Conservation (phyloP, 2,113 vertebrate species). For the Chloropsis hardwickii region DNA sequence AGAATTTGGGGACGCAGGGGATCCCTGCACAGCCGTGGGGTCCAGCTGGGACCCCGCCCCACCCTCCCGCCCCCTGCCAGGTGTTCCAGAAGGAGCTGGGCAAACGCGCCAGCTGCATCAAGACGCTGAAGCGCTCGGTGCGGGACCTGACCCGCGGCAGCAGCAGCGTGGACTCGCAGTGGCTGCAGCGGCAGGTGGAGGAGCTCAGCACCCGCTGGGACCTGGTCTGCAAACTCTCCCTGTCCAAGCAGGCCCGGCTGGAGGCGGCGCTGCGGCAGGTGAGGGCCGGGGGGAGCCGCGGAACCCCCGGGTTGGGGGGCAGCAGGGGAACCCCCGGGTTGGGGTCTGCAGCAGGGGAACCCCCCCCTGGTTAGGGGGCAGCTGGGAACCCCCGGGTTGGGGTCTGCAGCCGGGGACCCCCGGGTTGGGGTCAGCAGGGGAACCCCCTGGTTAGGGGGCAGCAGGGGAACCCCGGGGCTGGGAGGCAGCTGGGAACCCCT, state of each 20-base stretch:
- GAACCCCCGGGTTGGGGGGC: fast-evolving
- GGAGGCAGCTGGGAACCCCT: too few relatives aligned
- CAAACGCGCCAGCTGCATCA: conserved; percentile 81
- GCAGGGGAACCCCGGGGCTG: too few relatives aligned
- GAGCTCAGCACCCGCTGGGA: conserved; percentile 85
- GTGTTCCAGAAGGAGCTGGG: conserved; percentile 88
- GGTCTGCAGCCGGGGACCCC: too few relatives aligned
- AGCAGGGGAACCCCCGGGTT: fast-evolving
- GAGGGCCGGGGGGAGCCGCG: not conserved
- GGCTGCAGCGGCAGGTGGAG: conserved; percentile 87
- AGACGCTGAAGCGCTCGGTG: conserved; percentile 81
- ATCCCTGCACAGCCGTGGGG: fast-evolving
- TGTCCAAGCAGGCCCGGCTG: conserved; percentile 81
- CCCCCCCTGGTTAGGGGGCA: too few relatives aligned
- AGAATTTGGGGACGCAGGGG: fast-evolving
- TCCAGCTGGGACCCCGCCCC: not conserved
- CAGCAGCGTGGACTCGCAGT: conserved; percentile 77
- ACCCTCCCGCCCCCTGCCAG: not conserved
- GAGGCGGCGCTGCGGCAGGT: conserved; percentile 83
- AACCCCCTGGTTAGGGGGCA: too few relatives aligned
- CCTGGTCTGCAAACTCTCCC: conserved; percentile 80
- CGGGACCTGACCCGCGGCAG: conserved; percentile 78
- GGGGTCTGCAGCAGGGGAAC: too few relatives aligned
- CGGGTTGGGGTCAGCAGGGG: too few relatives aligned
- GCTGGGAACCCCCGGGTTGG: too few relatives aligned